Evolutionary conservation across 2,113 vertebrate species (phyloP).

Genomic region (Grallaria varia): DNA sequence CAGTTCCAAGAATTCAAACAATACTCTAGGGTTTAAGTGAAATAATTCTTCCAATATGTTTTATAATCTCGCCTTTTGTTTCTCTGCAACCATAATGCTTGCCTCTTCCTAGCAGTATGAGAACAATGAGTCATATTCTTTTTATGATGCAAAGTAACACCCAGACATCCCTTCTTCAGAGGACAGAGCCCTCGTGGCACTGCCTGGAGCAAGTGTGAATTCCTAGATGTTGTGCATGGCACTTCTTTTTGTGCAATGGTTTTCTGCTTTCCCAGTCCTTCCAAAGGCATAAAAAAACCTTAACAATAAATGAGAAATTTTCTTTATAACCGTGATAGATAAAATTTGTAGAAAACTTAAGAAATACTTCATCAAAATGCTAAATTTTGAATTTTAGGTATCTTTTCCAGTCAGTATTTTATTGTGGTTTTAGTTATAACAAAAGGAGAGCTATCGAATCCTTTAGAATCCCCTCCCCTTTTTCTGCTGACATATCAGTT

Average conservation of each 20-base stretch:
- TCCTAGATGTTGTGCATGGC: not conserved
- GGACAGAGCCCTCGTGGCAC: not conserved
- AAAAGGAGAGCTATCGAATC: not conserved
- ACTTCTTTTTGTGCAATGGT: not conserved
- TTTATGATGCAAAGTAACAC: not conserved
- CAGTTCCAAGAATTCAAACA: not conserved
- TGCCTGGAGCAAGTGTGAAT: not conserved
- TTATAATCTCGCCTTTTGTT: not conserved
- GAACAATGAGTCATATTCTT: not conserved
- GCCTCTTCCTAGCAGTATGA: not conserved
- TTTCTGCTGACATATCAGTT: not conserved
- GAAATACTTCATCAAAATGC: not conserved
- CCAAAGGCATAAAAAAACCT: not conserved
- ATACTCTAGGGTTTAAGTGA: not conserved
- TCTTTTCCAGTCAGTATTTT: not conserved
- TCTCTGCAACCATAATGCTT: not conserved
- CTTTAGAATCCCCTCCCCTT: not conserved
- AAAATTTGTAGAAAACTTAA: not conserved
- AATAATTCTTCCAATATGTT: not conserved
- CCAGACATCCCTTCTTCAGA: not conserved
- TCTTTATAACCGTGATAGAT: not conserved
- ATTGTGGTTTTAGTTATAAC: not conserved
- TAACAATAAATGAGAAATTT: not conserved
- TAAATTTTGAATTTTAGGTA: not conserved
- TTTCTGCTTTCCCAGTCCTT: not conserved